Base-by-base conservation (phyloP, 2,113 vertebrate genomes). In the Nyctibius bracteatus region DNA sequence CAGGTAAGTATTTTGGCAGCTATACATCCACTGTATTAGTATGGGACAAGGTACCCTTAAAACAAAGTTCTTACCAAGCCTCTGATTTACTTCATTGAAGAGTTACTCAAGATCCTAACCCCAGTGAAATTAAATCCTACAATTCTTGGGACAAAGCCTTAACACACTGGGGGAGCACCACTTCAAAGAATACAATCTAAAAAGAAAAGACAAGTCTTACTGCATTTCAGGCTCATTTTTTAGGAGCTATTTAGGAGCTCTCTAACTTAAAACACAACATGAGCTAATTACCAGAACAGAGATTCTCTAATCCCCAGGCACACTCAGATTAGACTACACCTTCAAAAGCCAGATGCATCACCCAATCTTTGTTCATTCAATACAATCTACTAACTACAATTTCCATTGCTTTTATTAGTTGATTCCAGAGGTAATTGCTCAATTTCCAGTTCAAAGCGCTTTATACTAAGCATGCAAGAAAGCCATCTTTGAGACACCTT, bases 371-470 rank as follows among this genome's bases (percentile, higher is more conserved):
- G 57, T 59, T 95, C 37, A 71, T 85, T 88, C 92, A 67, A 5
- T 35, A 59, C 30, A 59, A 51, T 35, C 57, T 86, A 75, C 83
- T 41, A 86, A 85, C 46, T 79, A 81, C 43, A 84, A 21, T 52
- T 90, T 87, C 81, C 73, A 90, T 52, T 75, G 47, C 23, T 63
- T 91, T 92, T 91, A 81, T 93, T 35, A 81, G 72, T 62, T 81
- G 43, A 35, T 94, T 94, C 83, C 65, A 94, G 70, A 88, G 41
- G 75, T 83, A 94, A 94, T 59, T 86, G 35, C 33, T 86, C 77
- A 31, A 81, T 86, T 91, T 86, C 68, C 57, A 89, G 61, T 86
- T 86, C 75, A 92, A 94, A 94, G 55, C 27, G 35, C 43, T 86
- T 91, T 19, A 55, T 24, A 86, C 47, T 74, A 88, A 78, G 43